Evolutionary conservation across 2,113 vertebrate species (phyloP), one percentile per base, ranked within the genome.

Genomic region (Forbesichthys papilliferus): DNA sequence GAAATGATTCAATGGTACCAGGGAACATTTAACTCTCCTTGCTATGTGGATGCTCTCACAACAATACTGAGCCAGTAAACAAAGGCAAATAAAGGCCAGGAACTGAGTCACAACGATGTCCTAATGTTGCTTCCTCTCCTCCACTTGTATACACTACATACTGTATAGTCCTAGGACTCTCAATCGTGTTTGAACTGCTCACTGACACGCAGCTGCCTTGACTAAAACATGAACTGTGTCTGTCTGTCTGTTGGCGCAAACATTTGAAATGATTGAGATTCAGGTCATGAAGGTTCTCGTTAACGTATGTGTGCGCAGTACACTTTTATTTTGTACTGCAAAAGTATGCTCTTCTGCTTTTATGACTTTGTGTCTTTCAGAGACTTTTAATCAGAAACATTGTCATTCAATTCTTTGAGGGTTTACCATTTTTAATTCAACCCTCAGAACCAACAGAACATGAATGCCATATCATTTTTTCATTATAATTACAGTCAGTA

Each of bases 11-110:
- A 64, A 65, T 64, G 66, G 76, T 52, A 59, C 64, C 78, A 48
- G 64, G 36, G 65, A 83, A 83, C 84, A 89, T 84, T 90, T 27
- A 27, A 80, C 77, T 72, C 74, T 47, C 55, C 79, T 73, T 84
- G 58, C 69, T 82, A 76, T 88, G 74, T 78, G 87, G 85, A 88
- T 88, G 78, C 67, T 81, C 89, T 89, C 89, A n/a, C 47, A 64
- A 61, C 51, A 52, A 46, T 79, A 73, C 72, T 72, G 61, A 18
- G 62, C 20, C 63, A 79, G 86, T 85, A 87, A 90, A 88, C 86
- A 78, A 53, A 54, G 78, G 51, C 69, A 78, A 86, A 88, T 87
- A 86, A 79, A 74, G 79, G 10, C 57, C 71, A 70, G 82, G 82
- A 85, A 82, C 9, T 79, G 77, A 73, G 87, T 88, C 82, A 79